phyloP scores from a whole-genome alignment of 2,888 invertebrate species.

The Andrena praecox region DNA sequence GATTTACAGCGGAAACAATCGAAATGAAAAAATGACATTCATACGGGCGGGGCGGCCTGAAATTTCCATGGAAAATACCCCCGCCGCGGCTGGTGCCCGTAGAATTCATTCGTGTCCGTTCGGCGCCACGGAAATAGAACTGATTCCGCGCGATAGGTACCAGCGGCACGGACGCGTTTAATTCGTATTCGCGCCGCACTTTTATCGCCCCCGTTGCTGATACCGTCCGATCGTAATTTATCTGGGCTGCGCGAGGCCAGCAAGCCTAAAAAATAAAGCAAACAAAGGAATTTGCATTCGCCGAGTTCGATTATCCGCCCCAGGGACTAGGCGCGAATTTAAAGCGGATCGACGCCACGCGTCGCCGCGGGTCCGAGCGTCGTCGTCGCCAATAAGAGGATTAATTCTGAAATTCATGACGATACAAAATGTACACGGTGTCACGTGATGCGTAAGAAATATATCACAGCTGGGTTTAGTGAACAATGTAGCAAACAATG shows the following conservation, averaged over 20 bases:
- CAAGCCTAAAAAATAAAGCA: neutral
- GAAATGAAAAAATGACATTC: neutral
- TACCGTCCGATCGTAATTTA: conserved; percentile 6
- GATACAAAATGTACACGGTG: neutral
- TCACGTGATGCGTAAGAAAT: no score
- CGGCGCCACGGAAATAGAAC: neutral
- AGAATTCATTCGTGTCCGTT: neutral
- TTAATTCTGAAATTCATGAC: neutral
- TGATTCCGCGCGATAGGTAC: neutral
- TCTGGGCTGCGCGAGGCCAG: neutral
- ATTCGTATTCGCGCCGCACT: conserved; percentile 19
- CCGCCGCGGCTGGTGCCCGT: neutral
- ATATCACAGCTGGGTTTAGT: no score
- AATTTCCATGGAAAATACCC: conserved; percentile 19
- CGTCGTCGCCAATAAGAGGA: neutral
- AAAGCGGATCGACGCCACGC: neutral
- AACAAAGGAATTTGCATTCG: neutral
- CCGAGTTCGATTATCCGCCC: neutral
- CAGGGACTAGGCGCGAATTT: neutral
- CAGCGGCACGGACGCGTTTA: neutral
- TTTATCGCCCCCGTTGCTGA: neutral
- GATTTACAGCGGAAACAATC: neutral
- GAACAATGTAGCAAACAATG: no score
- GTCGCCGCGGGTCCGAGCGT: neutral
- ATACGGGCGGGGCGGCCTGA: neutral